These are phyloP conservation scores for Drosophila kurseongensis DNA, from an alignment of 1,140 invertebrate species.

Conservation along the genomic window DNA sequence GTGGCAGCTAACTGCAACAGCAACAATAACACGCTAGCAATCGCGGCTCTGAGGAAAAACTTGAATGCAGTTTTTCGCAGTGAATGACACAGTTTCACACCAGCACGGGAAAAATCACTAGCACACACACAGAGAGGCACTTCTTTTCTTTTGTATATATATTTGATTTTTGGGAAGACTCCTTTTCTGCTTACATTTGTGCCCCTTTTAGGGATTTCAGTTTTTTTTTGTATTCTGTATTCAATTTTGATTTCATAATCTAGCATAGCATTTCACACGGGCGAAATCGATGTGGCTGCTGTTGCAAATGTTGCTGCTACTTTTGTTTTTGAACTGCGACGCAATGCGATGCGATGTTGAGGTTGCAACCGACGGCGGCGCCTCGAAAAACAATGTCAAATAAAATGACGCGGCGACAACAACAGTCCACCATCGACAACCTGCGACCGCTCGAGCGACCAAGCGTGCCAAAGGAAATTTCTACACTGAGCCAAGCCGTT, in stretches of 20 bases:
- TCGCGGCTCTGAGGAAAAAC: constrained; percentile 59
- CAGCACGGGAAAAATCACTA: constrained; percentile 23
- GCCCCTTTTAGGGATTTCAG: constrained; percentile 9
- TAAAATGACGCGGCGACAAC: constrained; percentile 44
- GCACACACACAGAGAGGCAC: constrained; percentile 24
- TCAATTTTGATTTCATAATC: constrained; percentile 29
- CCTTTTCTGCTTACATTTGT: constrained; percentile 15
- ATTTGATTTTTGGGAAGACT: neutral
- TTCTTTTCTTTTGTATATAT: constrained; percentile 12
- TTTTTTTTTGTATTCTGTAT: neutral
- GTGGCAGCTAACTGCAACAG: constrained; percentile 62
- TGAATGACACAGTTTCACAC: constrained; percentile 78
- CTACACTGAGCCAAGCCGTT: constrained; percentile 61
- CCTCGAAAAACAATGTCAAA: constrained; percentile 53
- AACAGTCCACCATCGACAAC: constrained; percentile 38
- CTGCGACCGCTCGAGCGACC: constrained; percentile 54
- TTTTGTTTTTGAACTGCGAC: constrained; percentile 40
- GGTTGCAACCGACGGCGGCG: constrained; percentile 49
- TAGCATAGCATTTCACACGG: constrained; percentile 18
- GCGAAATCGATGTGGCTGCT: constrained; percentile 14
- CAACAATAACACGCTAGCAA: constrained; percentile 45
- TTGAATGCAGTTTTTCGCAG: constrained; percentile 69
- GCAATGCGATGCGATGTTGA: constrained; percentile 2
- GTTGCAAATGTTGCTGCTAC: constrained; percentile 11
- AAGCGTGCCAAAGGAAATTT: constrained; percentile 76